Evolutionary conservation across 2,113 vertebrate species (phyloP).

Genomic region (Nesoenas mayeri): DNA sequence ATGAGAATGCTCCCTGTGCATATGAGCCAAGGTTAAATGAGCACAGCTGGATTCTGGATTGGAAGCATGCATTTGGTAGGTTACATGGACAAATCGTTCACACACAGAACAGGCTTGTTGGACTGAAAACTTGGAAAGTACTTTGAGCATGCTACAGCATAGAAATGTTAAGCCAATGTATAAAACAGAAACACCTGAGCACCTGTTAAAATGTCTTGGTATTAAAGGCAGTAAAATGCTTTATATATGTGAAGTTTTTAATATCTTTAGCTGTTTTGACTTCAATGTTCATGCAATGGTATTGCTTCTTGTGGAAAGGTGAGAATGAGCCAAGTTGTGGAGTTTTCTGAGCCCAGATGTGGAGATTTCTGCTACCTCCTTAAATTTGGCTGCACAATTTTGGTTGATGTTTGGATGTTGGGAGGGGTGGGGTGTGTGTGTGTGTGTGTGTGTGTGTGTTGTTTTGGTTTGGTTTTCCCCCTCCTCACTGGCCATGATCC

Average conservation of each 20-base stretch:
- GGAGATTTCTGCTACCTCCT: neutral
- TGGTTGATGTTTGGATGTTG: neutral
- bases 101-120: slow-evolving; percentile 12
- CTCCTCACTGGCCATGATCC: neutral
- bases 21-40: slow-evolving; percentile 51
- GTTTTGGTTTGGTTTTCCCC: neutral
- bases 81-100: neutral
- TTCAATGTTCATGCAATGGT: rapidly evolving
- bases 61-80: neutral
- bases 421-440: too few species aligned
- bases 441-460: neutral
- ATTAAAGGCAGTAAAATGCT: neutral
- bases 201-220: slow-evolving; percentile 8
- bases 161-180: neutral
- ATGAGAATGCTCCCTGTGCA: neutral
- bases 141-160: neutral
- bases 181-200: slow-evolving; percentile 20
- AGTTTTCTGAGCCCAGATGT: neutral
- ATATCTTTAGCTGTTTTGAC: neutral
- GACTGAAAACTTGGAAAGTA: slow-evolving; percentile 10
- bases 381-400: neutral
- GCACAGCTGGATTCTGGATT: slow-evolving; percentile 50
- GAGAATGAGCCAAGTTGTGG: neutral
- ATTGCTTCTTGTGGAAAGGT: neutral
- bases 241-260: neutral